phyloP scores from a whole-genome alignment of 2,113 vertebrate species.

The Entomyzon cyanotis region DNA sequence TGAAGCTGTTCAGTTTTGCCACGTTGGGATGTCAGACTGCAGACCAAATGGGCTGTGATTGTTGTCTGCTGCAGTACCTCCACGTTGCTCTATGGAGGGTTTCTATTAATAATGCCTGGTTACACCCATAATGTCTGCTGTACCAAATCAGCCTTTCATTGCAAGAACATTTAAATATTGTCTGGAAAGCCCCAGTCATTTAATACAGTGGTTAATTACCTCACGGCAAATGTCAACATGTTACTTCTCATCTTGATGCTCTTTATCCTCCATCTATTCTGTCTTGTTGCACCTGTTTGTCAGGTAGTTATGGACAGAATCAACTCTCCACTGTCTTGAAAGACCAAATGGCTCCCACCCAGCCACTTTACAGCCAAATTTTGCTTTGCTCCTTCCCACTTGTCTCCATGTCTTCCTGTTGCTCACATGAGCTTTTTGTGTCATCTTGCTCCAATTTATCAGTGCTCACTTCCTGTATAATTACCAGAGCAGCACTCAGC shows the following conservation, averaged over 20 bases:
- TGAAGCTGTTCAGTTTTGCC: neutral
- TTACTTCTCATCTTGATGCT: neutral
- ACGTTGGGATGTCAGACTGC: neutral
- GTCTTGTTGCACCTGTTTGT: neutral
- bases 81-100: neutral
- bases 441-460: neutral
- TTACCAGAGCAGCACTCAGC: neutral
- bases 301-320: neutral
- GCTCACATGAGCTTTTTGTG: neutral
- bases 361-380: neutral
- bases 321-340: neutral
- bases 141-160: neutral
- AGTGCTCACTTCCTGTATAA: neutral
- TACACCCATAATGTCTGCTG: neutral
- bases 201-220: neutral
- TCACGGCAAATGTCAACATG: neutral
- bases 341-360: neutral
- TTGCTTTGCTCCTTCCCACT: neutral
- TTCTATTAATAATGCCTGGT: neutral
- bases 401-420: neutral
- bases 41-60: neutral
- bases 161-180: neutral
- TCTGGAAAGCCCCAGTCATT: neutral
- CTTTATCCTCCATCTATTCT: neutral
- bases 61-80: neutral